Base-by-base conservation (phyloP, 1,140 invertebrate species). In the Drosophila fuyamai region DNA sequence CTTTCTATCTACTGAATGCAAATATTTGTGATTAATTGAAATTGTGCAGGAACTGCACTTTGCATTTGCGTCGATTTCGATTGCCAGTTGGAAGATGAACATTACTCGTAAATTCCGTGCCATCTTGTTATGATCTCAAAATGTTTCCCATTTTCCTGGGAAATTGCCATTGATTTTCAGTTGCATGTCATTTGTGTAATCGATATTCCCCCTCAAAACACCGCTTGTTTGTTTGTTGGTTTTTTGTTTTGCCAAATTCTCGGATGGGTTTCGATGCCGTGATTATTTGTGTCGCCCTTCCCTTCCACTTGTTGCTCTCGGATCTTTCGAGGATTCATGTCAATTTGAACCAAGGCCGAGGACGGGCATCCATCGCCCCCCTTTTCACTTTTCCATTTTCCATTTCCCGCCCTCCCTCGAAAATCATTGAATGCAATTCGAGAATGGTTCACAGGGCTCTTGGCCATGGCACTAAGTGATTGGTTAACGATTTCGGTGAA, bases 371-470 rank as follows among this genome's bases (percentile, higher is more conserved):
- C 56, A 57, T 32, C 48, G 27, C 23, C 54, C 4, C 18, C 9
- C 23, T 23, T 23, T 23, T 23, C 23, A 4, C 23, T 32, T 18
- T 60, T 38, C 29, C 6, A 6, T 10, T 5, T 48, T 32, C 35
- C 27, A 14, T 4, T 43, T 29, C 32, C 12, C 32, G 29, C 8
- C 38, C 47, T 16, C 50, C 32, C 3, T 27, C 6, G 12, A 53
- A 53, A 53, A 53, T 50, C 58, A 29, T 18, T 32, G 18, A 72
- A 43, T 71, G 78, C 82, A 85, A 78, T 66, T 71, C 10, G 74
- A 81, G 83, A 81, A 66, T 43, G 65, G 41, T 71, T 51, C 50
- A 65, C 72, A 84, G 76, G 76, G 68, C 72, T 48, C 48, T 23
- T 54, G 54, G 58, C 50, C 29, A 6, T 63, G 55, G 27, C 54